Percentiles rank a stretch among this genome's conserved stretches.
These are phyloP conservation scores for Meloidogyne chitwoodi DNA, from an alignment of 1,140 invertebrate species.

Conservation along the genomic window DNA sequence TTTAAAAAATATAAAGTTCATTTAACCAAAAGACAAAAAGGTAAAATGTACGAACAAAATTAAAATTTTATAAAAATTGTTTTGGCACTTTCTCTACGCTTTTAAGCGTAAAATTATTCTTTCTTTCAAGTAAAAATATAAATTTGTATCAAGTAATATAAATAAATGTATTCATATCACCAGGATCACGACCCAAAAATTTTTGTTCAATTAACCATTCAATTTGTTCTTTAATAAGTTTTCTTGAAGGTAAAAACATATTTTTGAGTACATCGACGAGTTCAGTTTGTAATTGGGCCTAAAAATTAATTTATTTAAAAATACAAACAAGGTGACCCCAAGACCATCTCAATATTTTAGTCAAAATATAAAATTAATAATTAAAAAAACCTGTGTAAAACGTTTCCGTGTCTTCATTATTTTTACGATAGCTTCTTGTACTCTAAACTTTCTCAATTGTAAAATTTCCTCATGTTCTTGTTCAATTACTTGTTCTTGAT, in stretches of 20 bases:
- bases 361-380: too few relatives aligned
- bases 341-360: too few relatives aligned
- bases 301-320: background rate
- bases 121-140: background rate
- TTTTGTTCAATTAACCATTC: slow-evolving; percentile 99
- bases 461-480: slow-evolving; percentile 49
- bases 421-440: slow-evolving; percentile 91
- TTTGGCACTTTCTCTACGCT: background rate
- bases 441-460: slow-evolving; percentile 35
- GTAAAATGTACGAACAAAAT: too few relatives aligned
- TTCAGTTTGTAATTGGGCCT: slow-evolving; percentile 77
- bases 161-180: slow-evolving; percentile 45
- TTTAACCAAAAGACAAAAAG: too few relatives aligned
- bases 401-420: slow-evolving; percentile 85
- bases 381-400: slow-evolving; percentile 74
- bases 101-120: background rate
- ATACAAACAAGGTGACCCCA: background rate
- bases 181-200: slow-evolving; percentile 75
- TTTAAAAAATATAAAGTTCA: too few relatives aligned
- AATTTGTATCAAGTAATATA: slow-evolving; percentile 39
- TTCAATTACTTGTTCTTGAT: slow-evolving; percentile 30
- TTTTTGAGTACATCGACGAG: slow-evolving; percentile 95
- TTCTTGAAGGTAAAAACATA: slow-evolving; percentile 97
- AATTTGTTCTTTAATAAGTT: slow-evolving; percentile 98
- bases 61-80: background rate